phyloP scores from a whole-genome alignment of 2,888 invertebrate species.

The Pediacus dermestoides region DNA sequence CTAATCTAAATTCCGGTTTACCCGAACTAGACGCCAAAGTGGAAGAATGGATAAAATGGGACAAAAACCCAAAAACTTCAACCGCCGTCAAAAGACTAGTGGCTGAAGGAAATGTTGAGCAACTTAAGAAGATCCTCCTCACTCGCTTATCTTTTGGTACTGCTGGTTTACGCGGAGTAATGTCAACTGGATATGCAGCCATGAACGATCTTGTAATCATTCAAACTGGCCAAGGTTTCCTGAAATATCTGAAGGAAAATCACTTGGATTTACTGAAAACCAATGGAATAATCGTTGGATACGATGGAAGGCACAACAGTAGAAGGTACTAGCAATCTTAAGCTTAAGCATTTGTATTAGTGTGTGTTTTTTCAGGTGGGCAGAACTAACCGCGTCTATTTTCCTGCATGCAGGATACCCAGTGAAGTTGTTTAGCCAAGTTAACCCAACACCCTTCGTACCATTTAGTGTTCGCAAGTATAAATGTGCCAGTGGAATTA shows the following conservation, averaged over 20 bases:
- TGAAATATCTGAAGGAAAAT: conserved; percentile 66
- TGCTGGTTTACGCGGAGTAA: conserved; percentile 85
- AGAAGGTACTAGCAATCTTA: conserved; percentile 59
- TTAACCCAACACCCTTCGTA: conserved; percentile 91
- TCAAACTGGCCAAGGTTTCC: conserved; percentile 90
- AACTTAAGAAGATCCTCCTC: conserved; percentile 62
- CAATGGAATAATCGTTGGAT: conserved; percentile 83
- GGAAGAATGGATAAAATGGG: conserved; percentile 70
- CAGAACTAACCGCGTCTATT: conserved; percentile 80
- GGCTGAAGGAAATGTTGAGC: conserved; percentile 54
- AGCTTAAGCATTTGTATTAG: too few species aligned
- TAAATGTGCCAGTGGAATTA: conserved; percentile 83
- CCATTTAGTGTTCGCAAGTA: conserved; percentile 77
- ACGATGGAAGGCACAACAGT: conserved; percentile 90
- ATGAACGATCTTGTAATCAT: conserved; percentile 97
- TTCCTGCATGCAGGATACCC: conserved; percentile 64
- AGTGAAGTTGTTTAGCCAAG: conserved; percentile 75
- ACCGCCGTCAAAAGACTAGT: conserved; percentile 62
- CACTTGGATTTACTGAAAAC: conserved; percentile 56
- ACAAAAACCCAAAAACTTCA: conserved; percentile 66
- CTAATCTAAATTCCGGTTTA: conserved; percentile 47
- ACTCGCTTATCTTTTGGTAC: conserved; percentile 83
- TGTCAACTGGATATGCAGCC: conserved; percentile 89
- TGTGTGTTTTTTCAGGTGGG: conserved; percentile 66
- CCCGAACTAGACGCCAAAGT: conserved; percentile 62